Percentiles rank a stretch among this genome's conserved stretches.
Evolutionary conservation across 2,113 vertebrate genomes (phyloP).

Genomic region (Nyctereutes procyonoides): DNA sequence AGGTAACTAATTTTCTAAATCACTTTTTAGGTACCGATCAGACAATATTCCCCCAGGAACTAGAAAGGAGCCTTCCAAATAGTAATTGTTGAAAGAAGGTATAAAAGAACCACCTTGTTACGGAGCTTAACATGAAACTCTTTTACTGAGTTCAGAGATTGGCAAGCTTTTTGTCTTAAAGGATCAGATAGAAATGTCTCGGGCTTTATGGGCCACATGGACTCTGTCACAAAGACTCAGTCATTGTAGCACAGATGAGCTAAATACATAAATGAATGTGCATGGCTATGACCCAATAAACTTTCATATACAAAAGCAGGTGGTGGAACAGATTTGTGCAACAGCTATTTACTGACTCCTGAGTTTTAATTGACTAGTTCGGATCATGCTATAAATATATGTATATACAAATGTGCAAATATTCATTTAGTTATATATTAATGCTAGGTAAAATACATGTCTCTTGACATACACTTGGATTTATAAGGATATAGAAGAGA

Average conservation of each 20-base stretch:
- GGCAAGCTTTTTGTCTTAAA: background rate
- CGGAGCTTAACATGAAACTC: background rate
- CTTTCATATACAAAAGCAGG: background rate
- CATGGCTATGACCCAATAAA: background rate
- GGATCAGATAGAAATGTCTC: background rate
- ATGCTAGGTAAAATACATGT: background rate
- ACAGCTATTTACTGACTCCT: background rate
- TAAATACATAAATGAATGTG: background rate
- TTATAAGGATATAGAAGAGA: background rate
- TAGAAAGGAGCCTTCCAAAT: background rate
- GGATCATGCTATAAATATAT: background rate
- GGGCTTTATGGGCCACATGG: background rate
- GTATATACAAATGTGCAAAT: background rate
- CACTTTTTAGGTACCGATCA: background rate
- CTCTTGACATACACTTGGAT: background rate
- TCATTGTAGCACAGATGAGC: background rate
- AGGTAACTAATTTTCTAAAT: background rate
- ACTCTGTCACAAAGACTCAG: background rate
- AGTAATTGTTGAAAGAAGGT: background rate
- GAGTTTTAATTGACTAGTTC: background rate
- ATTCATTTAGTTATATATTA: background rate
- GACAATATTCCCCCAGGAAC: background rate
- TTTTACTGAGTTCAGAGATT: background rate
- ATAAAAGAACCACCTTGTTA: background rate
- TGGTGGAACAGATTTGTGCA: background rate